Evolutionary conservation across 2,888 invertebrate species (phyloP).

Genomic region (Drosophila barbarae): DNA sequence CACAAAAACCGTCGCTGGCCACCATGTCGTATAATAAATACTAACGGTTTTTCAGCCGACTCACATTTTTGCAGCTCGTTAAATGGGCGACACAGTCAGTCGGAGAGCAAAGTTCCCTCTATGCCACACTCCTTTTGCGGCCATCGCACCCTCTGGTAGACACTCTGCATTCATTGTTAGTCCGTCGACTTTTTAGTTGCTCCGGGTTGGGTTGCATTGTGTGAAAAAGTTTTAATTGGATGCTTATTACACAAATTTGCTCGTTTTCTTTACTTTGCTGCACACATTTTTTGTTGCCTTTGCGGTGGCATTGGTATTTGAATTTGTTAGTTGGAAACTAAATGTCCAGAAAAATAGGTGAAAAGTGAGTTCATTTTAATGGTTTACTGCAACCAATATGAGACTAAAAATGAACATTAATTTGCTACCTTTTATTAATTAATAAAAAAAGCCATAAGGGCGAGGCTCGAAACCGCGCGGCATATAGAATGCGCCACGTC

Average conservation of each 20-base stretch:
- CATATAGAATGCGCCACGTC: conserved; percentile 56
- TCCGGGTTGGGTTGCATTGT: conserved; percentile 49
- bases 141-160: conserved; percentile 5
- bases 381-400: conserved; percentile 18
- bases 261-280: conserved; percentile 38
- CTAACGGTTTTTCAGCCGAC: conserved; percentile 32
- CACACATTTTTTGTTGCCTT: conserved; percentile 12
- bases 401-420: neutral
- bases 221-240: conserved; percentile 69
- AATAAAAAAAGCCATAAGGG: conserved; percentile 68
- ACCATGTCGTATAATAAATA: conserved; percentile 26
- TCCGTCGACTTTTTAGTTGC: conserved; percentile 34
- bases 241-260: conserved; percentile 67
- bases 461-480: conserved; percentile 59
- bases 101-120: conserved; percentile 24
- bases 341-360: conserved; percentile 12
- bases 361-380: conserved; percentile 18
- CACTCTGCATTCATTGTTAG: conserved; percentile 48
- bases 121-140: conserved; percentile 2
- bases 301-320: conserved; percentile 2
- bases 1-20: neutral
- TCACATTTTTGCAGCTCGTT: conserved; percentile 71
- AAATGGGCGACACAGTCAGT: conserved; percentile 63
- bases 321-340: conserved; percentile 28
- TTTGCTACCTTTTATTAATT: neutral